Evolutionary conservation across 53 echinoderm and acorn worm genomes (phyloP).

Genomic region (Crossaster papposus): DNA sequence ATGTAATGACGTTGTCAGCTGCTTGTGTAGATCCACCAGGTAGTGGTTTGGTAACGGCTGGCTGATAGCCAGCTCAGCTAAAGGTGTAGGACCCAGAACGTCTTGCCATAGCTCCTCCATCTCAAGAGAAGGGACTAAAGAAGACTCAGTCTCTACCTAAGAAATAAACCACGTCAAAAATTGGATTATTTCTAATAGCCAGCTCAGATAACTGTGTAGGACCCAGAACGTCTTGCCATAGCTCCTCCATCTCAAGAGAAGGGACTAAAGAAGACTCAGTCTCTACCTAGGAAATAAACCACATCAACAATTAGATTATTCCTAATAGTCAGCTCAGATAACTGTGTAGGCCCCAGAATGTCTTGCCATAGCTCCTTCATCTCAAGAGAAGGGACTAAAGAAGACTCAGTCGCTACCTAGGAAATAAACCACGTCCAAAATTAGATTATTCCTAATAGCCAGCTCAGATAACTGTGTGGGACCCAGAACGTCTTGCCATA

Average conservation of each 20-base stretch:
- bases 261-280: slow-evolving; percentile 81
- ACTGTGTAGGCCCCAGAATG: slow-evolving; percentile 87
- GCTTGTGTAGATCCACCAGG: slow-evolving; percentile 93
- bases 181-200: too few species aligned
- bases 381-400: slow-evolving; percentile 79
- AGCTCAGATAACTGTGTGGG: slow-evolving; percentile 89
- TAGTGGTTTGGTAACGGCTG: slow-evolving; percentile 85
- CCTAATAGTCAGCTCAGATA: slow-evolving; percentile 84
- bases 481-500: slow-evolving; percentile 91
- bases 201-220: slow-evolving; percentile 89
- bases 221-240: slow-evolving; percentile 91
- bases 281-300: slow-evolving; percentile 64
- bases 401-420: slow-evolving; percentile 83
- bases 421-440: background rate
- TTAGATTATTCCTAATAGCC: too few species aligned
- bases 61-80: slow-evolving; percentile 85
- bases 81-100: slow-evolving; percentile 88
- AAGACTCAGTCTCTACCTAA: slow-evolving; percentile 84
- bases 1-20: slow-evolving; percentile 89
- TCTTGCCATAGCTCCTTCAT: slow-evolving; percentile 93
- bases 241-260: slow-evolving; percentile 84
- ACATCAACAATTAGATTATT: too few species aligned
- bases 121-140: slow-evolving; percentile 79
- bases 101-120: slow-evolving; percentile 93
- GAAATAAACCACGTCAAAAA: background rate